Percentiles rank a stretch among this genome's conserved stretches.
phyloP scores from a whole-genome alignment of 2,888 invertebrate species.

The Tiliacea citrago region DNA sequence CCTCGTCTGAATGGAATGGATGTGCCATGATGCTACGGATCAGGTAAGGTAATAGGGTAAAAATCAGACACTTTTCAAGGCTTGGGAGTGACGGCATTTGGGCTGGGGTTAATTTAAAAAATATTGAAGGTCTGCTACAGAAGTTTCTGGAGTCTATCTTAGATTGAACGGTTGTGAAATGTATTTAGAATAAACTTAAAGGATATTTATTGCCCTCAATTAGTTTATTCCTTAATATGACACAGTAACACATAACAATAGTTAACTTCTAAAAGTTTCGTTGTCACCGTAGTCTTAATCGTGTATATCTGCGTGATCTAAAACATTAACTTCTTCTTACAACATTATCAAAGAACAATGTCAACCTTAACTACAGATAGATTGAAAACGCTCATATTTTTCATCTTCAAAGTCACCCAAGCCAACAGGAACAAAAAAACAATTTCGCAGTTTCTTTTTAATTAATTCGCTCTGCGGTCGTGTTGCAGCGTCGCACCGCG shows the following conservation, averaged over 20 bases:
- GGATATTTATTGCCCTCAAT: background rate
- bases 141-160: background rate
- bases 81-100: background rate
- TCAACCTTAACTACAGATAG: background rate
- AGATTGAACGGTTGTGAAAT: background rate
- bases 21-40: constrained; percentile 34
- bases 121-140: background rate
- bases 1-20: constrained; percentile 36
- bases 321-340: background rate
- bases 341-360: background rate
- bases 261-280: no score
- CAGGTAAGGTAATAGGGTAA: constrained; percentile 24
- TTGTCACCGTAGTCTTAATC: background rate
- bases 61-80: background rate
- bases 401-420: constrained; percentile 4
- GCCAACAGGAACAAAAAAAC: constrained; percentile 28
- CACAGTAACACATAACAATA: background rate
- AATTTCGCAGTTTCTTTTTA: constrained; percentile 41
- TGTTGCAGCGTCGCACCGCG: constrained; percentile 30
- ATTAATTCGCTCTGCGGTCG: constrained; percentile 55
- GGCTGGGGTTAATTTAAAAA: background rate
- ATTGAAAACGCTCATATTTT: constrained; percentile 36
- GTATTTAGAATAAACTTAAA: background rate
- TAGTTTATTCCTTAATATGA: no score
- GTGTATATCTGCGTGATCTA: background rate